These are phyloP conservation scores for Drosophila paulistorum DNA, from an alignment of 1,140 invertebrate species.

Conservation along the genomic window DNA sequence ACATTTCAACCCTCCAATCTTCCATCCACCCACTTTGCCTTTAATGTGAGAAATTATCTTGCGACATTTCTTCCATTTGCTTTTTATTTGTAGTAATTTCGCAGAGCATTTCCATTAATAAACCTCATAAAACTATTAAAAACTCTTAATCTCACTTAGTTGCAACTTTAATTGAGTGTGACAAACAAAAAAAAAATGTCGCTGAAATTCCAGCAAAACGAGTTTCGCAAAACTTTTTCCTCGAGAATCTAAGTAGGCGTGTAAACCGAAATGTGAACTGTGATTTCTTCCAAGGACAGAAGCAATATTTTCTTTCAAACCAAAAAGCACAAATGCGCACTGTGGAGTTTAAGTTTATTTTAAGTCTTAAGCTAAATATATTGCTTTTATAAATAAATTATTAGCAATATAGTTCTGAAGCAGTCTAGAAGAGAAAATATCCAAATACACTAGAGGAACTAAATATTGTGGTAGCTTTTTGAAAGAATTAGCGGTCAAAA, in stretches of 20 bases:
- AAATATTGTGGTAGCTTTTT: no score
- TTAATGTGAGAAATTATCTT: background rate
- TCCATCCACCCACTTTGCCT: background rate
- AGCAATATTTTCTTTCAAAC: background rate
- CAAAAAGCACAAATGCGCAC: background rate
- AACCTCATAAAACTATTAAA: slow-evolving; percentile 24
- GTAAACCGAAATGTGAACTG: background rate
- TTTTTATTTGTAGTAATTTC: slow-evolving; percentile 15
- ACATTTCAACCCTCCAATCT: background rate
- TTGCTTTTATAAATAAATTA: no score
- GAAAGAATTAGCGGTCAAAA: no score
- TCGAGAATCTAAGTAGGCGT: slow-evolving; percentile 11
- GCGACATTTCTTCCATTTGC: slow-evolving; percentile 2
- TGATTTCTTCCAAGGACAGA: background rate
- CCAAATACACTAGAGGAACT: no score
- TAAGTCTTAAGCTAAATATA: no score
- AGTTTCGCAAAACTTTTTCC: slow-evolving; percentile 6
- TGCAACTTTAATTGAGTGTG: slow-evolving; percentile 17
- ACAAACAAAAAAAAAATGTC: slow-evolving; percentile 1
- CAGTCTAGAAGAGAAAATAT: no score
- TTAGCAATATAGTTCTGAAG: no score
- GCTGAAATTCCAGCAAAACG: background rate
- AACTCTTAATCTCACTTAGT: slow-evolving; percentile 15
- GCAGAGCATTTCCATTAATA: slow-evolving; percentile 6
- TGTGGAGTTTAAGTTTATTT: no score